phyloP scores from a whole-genome alignment of 2,888 invertebrate species.

The Agrilus mali region DNA sequence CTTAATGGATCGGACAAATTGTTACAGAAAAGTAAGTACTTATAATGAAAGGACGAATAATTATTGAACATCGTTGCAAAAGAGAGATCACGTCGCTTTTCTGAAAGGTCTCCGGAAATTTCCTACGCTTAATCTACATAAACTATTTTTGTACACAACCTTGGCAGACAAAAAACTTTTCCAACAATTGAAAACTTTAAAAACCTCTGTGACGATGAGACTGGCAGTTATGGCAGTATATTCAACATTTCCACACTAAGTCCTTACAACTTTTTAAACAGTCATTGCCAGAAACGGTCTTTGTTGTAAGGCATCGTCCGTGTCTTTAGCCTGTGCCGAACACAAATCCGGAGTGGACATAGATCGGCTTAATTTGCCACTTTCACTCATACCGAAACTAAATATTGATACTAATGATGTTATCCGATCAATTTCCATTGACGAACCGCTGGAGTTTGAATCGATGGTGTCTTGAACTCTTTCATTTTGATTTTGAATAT shows the following conservation, averaged over 20 bases:
- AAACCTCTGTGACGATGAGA: too few relatives aligned
- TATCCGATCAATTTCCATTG: conserved; percentile 46
- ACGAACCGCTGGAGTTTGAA: conserved; percentile 19
- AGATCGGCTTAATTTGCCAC: conserved; percentile 32
- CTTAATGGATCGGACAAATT: too few relatives aligned
- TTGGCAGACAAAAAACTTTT: too few relatives aligned
- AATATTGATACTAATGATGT: conserved; percentile 46
- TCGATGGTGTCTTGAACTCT: conserved; percentile 3
- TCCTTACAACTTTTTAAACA: conserved; percentile 28
- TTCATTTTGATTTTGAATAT: conserved; percentile 17
- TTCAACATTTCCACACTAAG: conserved; percentile 6
- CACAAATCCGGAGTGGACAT: conserved; percentile 41
- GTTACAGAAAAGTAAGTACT: too few relatives aligned
- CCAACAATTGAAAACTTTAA: too few relatives aligned
- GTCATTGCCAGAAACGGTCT: conserved; percentile 42
- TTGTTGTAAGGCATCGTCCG: conserved; percentile 33
- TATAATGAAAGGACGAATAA: too few relatives aligned
- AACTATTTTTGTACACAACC: too few relatives aligned
- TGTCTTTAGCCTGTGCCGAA: conserved; percentile 40
- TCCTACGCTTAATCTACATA: too few relatives aligned
- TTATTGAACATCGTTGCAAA: too few relatives aligned
- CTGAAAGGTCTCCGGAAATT: too few relatives aligned
- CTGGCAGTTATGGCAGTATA: conserved; percentile 10
- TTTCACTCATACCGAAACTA: conserved; percentile 37
- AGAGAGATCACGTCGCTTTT: too few relatives aligned